Evolutionary conservation across 2,888 invertebrate species (phyloP), one percentile per base, ranked within the genome.

Genomic region (Hirtodrosophila confusa): DNA sequence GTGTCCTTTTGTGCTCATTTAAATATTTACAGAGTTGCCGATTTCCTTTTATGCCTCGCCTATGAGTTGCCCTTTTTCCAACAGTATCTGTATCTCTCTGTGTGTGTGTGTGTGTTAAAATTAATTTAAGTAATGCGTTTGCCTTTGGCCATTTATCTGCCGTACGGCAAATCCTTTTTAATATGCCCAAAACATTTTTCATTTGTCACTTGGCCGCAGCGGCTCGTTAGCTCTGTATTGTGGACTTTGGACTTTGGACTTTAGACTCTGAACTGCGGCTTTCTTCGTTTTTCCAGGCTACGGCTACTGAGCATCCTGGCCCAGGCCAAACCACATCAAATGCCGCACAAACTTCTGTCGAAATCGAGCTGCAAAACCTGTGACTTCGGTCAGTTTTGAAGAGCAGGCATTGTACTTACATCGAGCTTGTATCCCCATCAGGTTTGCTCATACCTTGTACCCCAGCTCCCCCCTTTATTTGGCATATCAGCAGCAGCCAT

Each of bases 91-190:
- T n/a, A n/a, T n/a, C n/a, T n/a, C n/a, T n/a, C 31, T 48, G 51
- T 55, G 11, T 27, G 24, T 17, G 58, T 27, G 53, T 56, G 65
- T 63, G 64, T 62, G 75, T 62, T 47, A 66, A 84, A 88, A 88
- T 88, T 88, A 87, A 88, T 84, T 84, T 87, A 78, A 84, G 88
- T 88, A 84, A 84, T 84, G 88, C 88, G 80, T 78, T 74, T 69
- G 71, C 69, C 69, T 45, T 48, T 60, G 49, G 70, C 71, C 66
- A 88, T 84, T 83, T 88, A 86, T 86, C 69, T 86, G 84, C 62
- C 60, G 61, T 61, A 67, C 50, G 61, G 62, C 60, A 88, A 88
- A 82, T 86, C 87, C 89, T 75, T 89, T 86, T 88, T 80, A 88
- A 89, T 79, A 88, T 72, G 73, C 82, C 68, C 65, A 69, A 77